A percentile compares a stretch with the other conserved stretches of the same genome.
Evolutionary conservation across 2,113 vertebrate genomes (phyloP).

Genomic region (Philantomba maxwellii): DNA sequence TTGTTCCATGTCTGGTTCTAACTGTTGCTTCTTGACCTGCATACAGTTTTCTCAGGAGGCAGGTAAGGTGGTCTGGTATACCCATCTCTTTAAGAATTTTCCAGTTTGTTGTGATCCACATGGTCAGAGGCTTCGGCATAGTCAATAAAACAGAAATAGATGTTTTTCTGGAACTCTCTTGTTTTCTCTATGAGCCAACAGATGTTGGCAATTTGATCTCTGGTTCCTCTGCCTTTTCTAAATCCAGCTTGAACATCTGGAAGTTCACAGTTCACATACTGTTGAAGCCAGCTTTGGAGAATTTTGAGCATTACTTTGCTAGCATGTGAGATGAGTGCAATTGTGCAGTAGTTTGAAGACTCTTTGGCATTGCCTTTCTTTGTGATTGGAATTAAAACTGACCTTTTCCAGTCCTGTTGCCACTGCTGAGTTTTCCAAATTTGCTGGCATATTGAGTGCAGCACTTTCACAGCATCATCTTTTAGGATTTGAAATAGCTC

Average conservation of each 20-base stretch:
- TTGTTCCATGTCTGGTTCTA: neutral
- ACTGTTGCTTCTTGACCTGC: neutral
- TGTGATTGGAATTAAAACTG: neutral
- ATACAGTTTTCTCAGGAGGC: neutral
- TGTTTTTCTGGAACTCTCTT: neutral
- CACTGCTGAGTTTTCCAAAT: neutral
- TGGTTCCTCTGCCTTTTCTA: neutral
- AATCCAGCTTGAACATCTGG: neutral
- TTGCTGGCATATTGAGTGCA: neutral
- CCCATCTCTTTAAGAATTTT: neutral
- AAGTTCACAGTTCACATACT: neutral
- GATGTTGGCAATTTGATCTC: neutral
- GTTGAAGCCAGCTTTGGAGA: neutral
- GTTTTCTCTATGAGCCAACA: neutral
- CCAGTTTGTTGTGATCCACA: neutral
- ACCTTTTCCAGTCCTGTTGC: neutral
- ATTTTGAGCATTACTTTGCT: neutral
- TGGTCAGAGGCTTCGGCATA: neutral
- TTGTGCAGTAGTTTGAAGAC: neutral
- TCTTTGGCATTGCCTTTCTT: neutral
- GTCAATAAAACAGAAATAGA: neutral
- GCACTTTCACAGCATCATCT: neutral
- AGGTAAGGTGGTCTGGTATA: neutral
- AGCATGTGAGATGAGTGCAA: neutral
- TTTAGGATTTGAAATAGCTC: neutral